Percentiles rank a stretch among this genome's conserved stretches.
phyloP scores from a whole-genome alignment of 2,797 vertebrate genomes.

The Ispidina lecontei region DNA sequence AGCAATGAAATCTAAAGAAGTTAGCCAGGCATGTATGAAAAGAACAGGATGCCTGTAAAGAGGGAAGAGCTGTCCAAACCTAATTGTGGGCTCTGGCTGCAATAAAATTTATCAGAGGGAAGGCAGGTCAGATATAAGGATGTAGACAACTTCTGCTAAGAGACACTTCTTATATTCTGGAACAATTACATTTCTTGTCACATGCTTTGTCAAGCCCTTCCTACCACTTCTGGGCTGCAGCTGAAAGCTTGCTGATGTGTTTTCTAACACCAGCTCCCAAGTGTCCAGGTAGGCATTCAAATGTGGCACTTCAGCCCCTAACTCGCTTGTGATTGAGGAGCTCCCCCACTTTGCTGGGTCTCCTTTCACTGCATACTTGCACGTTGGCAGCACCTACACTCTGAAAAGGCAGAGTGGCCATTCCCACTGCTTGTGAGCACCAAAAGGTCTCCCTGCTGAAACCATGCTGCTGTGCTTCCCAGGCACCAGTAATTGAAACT shows the following conservation, averaged over 20 bases:
- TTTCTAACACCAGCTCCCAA: not conserved
- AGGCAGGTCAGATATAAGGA: not conserved
- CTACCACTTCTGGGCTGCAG: not conserved
- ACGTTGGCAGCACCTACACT: not conserved
- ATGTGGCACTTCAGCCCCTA: not conserved
- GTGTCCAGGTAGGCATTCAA: not conserved
- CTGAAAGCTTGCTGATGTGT: not conserved
- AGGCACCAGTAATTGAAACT: not conserved
- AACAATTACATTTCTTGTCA: not conserved
- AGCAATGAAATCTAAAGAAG: slow-evolving; percentile 56
- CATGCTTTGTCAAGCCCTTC: not conserved
- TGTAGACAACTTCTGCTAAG: slow-evolving; percentile 8
- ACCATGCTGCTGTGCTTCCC: not conserved
- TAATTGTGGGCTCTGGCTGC: slow-evolving; percentile 61
- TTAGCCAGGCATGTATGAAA: slow-evolving; percentile 63
- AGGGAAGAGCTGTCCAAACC: slow-evolving; percentile 65
- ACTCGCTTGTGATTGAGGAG: not conserved
- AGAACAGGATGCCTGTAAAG: slow-evolving; percentile 62
- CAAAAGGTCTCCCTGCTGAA: not conserved
- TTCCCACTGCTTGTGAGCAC: not conserved
- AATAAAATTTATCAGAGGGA: slow-evolving; percentile 50
- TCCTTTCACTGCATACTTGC: not conserved
- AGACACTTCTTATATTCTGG: not conserved
- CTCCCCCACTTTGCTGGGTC: not conserved
- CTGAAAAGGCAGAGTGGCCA: not conserved